phyloP scores from a whole-genome alignment of 2,113 vertebrate species.

The Grammomys dolichurus region DNA sequence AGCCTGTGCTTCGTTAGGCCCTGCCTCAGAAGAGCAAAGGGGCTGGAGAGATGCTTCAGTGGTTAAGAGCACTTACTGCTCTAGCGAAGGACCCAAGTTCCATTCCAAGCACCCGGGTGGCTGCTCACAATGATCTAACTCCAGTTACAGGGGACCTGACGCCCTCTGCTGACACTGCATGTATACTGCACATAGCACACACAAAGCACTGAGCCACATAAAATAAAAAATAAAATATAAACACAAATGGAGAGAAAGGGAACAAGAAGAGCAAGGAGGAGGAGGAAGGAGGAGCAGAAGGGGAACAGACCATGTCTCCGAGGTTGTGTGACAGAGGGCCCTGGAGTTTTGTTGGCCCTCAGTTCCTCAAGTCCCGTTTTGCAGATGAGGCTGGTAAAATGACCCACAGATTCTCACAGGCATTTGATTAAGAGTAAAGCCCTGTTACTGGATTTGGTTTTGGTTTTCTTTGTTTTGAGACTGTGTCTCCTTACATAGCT shows the following conservation, averaged over 20 bases:
- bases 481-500: background rate
- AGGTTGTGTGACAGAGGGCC: background rate
- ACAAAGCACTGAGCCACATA: background rate
- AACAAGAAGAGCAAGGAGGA: background rate
- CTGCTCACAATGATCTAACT: background rate
- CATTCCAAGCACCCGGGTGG: no score
- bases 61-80: background rate
- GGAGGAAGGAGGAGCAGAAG: fast-evolving
- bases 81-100: background rate
- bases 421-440: background rate
- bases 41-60: background rate
- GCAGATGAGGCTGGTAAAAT: background rate
- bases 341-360: background rate
- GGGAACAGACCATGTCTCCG: no score
- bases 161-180: background rate
- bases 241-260: background rate
- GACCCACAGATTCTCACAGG: no score
- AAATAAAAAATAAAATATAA: background rate
- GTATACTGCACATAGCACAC: background rate
- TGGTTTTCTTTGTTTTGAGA: background rate
- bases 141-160: background rate
- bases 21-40: background rate
- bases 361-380: background rate
- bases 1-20: background rate
- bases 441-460: no score